Conservation (phyloP, 1,140 invertebrate genomes). For the Dendroctonus valens region DNA sequence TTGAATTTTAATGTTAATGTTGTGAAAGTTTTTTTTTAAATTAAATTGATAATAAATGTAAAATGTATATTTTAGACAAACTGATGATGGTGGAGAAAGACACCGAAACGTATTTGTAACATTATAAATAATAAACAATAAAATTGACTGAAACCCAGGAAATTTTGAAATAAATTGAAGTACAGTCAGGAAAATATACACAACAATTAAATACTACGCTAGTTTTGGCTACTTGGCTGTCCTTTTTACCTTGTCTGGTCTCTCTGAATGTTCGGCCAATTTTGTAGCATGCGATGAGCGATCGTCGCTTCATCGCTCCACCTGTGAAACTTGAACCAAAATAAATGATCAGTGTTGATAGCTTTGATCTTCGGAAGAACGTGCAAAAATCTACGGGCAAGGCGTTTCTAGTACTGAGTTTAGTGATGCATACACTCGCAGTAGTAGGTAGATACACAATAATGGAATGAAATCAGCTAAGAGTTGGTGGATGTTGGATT, state of each 20-base stretch:
- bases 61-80: too few species aligned
- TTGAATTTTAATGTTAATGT: too few species aligned
- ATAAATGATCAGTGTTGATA: constrained; percentile 19
- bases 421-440: constrained; percentile 25
- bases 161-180: too few species aligned
- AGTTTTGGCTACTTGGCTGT: constrained; percentile 2
- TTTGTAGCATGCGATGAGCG: not conserved
- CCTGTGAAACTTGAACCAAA: constrained; percentile 29
- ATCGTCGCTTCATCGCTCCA: not conserved
- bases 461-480: not conserved
- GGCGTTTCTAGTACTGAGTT: constrained; percentile 24
- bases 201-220: too few species aligned
- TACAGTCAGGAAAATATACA: too few species aligned
- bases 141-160: too few species aligned
- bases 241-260: constrained; percentile 8
- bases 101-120: too few species aligned
- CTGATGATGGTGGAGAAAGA: too few species aligned
- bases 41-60: too few species aligned
- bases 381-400: constrained; percentile 29
- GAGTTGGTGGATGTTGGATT: constrained; percentile 12
- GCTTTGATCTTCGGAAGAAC: constrained; percentile 4
- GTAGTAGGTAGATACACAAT: constrained; percentile 24
- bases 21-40: too few species aligned
- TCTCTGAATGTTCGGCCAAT: constrained; percentile 7
- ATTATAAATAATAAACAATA: too few species aligned